A percentile compares a stretch with the other conserved stretches of the same genome.
Conservation (phyloP, 2,888 invertebrate species). For the Andrena marginata region DNA sequence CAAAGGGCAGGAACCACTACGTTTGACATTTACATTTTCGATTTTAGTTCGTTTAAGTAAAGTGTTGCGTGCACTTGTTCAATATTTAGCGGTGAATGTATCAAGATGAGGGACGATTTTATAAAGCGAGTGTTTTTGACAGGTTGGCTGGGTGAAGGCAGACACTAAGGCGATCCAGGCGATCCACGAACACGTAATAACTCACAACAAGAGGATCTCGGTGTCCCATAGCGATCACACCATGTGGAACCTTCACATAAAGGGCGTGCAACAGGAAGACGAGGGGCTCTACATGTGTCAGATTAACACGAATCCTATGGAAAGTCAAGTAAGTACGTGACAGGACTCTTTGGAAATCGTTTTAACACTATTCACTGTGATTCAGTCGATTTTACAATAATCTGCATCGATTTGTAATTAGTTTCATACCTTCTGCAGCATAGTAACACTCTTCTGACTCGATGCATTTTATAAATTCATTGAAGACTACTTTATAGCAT, state of each 20-base stretch:
- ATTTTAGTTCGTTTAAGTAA: too few species aligned
- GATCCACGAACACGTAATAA: conserved; percentile 96
- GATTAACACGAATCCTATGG: conserved; percentile 97
- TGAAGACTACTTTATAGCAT: too few species aligned
- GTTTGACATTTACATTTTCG: too few species aligned
- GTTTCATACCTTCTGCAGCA: too few species aligned
- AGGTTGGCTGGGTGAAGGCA: conserved; percentile 97
- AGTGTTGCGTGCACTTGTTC: too few species aligned
- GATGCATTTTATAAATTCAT: too few species aligned
- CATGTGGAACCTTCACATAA: conserved; percentile 96
- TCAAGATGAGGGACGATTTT: conserved; percentile 3
- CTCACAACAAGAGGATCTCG: conserved; percentile 94
- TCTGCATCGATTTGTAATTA: too few species aligned
- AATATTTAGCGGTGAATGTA: neutral
- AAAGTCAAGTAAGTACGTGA: conserved; percentile 90
- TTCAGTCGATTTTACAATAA: too few species aligned
- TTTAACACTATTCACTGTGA: too few species aligned
- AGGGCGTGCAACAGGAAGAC: conserved; percentile 94
- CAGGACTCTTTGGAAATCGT: too few species aligned
- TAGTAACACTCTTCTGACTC: too few species aligned
- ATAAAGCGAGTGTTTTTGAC: conserved; percentile 64
- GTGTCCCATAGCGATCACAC: conserved; percentile 94
- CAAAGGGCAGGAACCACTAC: too few species aligned
- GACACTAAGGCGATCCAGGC: conserved; percentile 97
- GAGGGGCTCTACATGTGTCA: conserved; percentile 97